These are phyloP conservation scores for Mylabris phalerata DNA, from an alignment of 1,140 invertebrate genomes.

Conservation along the genomic window DNA sequence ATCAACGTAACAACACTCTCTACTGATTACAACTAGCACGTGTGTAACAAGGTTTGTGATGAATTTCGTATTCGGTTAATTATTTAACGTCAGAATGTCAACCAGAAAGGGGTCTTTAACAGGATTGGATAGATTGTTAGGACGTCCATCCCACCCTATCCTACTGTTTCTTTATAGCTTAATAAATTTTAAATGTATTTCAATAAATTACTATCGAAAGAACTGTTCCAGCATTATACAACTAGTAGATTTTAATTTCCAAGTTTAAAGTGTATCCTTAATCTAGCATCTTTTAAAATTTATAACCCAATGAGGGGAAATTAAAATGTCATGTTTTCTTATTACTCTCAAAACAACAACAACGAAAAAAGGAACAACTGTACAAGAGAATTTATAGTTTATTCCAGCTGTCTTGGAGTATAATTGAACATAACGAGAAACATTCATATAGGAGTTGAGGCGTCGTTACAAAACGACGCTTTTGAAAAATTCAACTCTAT, in stretches of 20 bases:
- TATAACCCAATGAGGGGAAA: constrained; percentile 19
- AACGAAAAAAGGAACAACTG: neutral
- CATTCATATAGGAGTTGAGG: constrained; percentile 1
- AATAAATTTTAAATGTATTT: too few relatives aligned
- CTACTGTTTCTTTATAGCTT: too few relatives aligned
- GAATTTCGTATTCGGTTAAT: constrained; percentile 16
- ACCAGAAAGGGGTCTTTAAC: constrained; percentile 1
- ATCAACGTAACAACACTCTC: neutral
- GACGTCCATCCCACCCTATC: too few relatives aligned
- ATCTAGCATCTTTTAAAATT: constrained; percentile 6
- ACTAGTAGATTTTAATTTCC: too few relatives aligned
- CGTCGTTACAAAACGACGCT: too few relatives aligned
- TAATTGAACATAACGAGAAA: constrained; percentile 9
- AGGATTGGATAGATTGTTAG: neutral
- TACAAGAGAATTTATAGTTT: constrained; percentile 11
- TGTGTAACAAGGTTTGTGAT: constrained; percentile 11
- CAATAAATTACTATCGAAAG: too few relatives aligned
- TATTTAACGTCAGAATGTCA: neutral
- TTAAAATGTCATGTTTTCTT: constrained; percentile 24
- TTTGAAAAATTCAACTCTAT: neutral
- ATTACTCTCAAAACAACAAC: neutral
- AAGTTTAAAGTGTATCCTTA: too few relatives aligned
- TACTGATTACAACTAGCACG: constrained; percentile 8
- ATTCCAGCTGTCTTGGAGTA: constrained; percentile 11
- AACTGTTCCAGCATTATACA: too few relatives aligned